Evolutionary conservation across 2,797 vertebrate species (phyloP).

Genomic region (Chromis chromis): DNA sequence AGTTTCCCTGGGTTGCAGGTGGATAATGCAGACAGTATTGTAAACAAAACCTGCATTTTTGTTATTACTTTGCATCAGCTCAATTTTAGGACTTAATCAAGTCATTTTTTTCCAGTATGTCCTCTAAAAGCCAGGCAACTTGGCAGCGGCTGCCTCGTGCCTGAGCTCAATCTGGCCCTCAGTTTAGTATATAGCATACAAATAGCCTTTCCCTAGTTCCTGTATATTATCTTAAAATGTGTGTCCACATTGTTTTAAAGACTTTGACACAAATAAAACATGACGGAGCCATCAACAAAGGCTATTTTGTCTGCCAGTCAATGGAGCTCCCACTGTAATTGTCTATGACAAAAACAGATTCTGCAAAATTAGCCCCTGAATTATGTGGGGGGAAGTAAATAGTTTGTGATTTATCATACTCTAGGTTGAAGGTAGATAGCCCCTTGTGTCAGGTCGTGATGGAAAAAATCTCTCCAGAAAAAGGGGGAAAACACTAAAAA

Average conservation of each 20-base stretch:
- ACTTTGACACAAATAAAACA: constrained; percentile 86
- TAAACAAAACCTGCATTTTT: constrained; percentile 63
- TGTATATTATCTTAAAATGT: constrained; percentile 85
- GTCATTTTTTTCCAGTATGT: constrained; percentile 42
- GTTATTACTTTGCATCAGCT: constrained; percentile 63
- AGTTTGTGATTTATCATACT: constrained; percentile 89
- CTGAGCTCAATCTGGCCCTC: constrained; percentile 71
- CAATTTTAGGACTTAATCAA: constrained; percentile 63
- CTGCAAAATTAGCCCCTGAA: constrained; percentile 87
- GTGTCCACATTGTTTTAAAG: constrained; percentile 86
- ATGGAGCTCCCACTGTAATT: constrained; percentile 84
- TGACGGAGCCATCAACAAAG: constrained; percentile 89
- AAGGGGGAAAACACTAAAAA: constrained; percentile 55
- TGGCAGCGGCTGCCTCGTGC: constrained; percentile 58
- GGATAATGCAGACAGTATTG: constrained; percentile 38
- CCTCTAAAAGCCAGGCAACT: constrained; percentile 64
- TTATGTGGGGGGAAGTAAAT: constrained; percentile 85
- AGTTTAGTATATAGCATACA: constrained; percentile 80
- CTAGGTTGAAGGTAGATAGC: constrained; percentile 83
- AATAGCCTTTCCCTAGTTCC: constrained; percentile 76
- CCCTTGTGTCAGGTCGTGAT: constrained; percentile 84
- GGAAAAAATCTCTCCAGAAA: constrained; percentile 77
- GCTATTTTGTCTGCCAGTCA: constrained; percentile 90
- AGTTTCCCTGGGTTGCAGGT: constrained; percentile 43
- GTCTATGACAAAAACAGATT: constrained; percentile 89